Evolutionary conservation across 2,797 vertebrate species (phyloP).

Genomic region (Varecia variegata): DNA sequence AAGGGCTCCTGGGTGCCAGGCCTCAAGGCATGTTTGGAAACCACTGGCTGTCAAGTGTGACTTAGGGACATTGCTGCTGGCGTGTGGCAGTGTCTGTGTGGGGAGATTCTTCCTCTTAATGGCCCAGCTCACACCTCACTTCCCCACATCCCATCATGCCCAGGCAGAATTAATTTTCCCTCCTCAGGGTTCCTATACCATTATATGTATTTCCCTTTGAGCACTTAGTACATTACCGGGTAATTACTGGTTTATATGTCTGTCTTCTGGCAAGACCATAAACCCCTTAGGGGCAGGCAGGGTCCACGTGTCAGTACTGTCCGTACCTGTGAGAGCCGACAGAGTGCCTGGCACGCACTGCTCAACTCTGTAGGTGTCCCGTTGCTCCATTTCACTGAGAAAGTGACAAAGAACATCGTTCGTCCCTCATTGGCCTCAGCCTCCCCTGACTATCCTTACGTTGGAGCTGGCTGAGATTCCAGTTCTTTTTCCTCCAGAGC

Average conservation of each 20-base stretch:
- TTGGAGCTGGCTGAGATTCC: neutral
- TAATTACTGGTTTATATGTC: too few relatives aligned
- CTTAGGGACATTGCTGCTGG: fast-evolving
- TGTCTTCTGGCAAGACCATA: neutral
- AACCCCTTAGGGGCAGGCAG: neutral
- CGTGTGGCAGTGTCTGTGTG: neutral
- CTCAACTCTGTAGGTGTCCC: neutral
- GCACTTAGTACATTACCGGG: fast-evolving
- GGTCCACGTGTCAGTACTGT: neutral
- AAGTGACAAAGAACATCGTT: neutral
- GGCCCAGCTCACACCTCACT: neutral
- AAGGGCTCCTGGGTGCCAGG: neutral
- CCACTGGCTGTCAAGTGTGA: neutral
- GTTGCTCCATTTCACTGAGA: neutral
- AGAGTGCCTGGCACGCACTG: neutral
- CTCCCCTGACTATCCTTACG: neutral
- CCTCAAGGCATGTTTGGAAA: fast-evolving
- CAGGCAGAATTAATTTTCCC: too few relatives aligned
- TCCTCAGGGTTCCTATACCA: neutral
- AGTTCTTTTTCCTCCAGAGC: neutral
- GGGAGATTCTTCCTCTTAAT: neutral
- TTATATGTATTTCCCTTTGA: neutral
- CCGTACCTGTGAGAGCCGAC: neutral
- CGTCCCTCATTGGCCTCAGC: neutral
- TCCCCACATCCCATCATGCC: neutral